Evolutionary conservation across 2,888 invertebrate genomes (phyloP), one percentile per base, ranked within the genome.

Genomic region (Rhagophthalmus giganteus): DNA sequence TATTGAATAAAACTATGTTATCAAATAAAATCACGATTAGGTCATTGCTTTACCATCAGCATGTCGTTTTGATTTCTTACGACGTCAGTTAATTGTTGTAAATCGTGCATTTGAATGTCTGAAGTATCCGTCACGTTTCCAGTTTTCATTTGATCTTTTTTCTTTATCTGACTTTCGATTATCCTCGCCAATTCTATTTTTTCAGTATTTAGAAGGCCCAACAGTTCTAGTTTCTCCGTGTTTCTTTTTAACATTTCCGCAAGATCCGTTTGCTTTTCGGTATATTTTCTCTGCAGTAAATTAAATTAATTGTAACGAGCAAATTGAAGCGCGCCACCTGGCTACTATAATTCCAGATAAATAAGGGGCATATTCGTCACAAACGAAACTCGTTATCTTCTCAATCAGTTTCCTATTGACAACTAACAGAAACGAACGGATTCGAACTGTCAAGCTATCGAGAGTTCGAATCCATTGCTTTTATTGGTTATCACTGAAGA

Each of bases 141-240:
- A 2, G 73, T 11, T 14, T 13, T 16, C 7, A 5, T 35, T 37
- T 66, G 58, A n/a, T 60, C 62, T n/a, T 59, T 59, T 44, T 65
- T 66, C 27, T 65, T 66, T 1, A 62, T 57, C 62, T 80, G 79
- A 13, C 64, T 56, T 9, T 69, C 67, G 8, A 80, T 58, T 2
- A 78, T 47, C 31, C 74, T 74, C 1, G 66, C 63, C n/a, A 83
- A 62, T 40, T 78, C 74, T 2, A 74, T 70, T 57, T 78, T 78
- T 58, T 84, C 82, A 37, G 78, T 78, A 31, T 77, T 78, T 15
- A 84, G 68, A n/a, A 81, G 69, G 1, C 78, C 74, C 3, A 82
- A 54, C 9, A 83, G 70, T 60, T 81, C 81, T 20, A 80, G 58
- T 54, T 80, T 79, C 46, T 78, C 76, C 0, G 82, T 81, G 55